phyloP scores from a whole-genome alignment of 1,140 invertebrate genomes.

The Anoplolepis gracilipes region DNA sequence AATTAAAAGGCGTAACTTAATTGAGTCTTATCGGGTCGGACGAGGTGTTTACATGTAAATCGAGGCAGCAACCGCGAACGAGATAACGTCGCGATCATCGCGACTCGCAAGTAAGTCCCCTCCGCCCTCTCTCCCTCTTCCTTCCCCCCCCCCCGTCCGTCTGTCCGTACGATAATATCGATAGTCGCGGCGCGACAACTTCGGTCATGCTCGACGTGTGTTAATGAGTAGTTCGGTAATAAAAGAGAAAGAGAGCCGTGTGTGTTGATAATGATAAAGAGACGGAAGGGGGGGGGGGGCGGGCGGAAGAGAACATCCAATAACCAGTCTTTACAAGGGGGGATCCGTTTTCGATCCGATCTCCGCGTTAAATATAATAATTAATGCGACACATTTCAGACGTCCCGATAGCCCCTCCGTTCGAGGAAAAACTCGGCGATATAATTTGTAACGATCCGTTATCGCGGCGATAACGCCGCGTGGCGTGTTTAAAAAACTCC shows the following conservation, averaged over 20 bases:
- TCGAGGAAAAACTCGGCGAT: constrained; percentile 9
- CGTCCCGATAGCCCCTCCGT: background rate
- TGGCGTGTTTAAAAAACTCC: background rate
- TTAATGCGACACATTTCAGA: background rate
- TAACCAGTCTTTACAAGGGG: constrained; percentile 13
- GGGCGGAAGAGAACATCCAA: constrained; percentile 21
- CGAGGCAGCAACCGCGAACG: constrained; percentile 57
- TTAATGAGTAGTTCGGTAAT: constrained; percentile 38
- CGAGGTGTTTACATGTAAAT: constrained; percentile 80
- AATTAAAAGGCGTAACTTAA: constrained; percentile 80
- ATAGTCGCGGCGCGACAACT: constrained; percentile 18
- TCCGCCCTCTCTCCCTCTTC: background rate
- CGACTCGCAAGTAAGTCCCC: constrained; percentile 61
- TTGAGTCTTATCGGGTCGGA: constrained; percentile 76
- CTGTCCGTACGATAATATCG: constrained; percentile 59
- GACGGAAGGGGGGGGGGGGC: constrained; percentile 9
- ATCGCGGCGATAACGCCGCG: background rate
- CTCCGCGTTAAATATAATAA: constrained; percentile 12
- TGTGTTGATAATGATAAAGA: background rate
- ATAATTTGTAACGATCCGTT: constrained; percentile 31
- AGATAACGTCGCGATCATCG: constrained; percentile 57
- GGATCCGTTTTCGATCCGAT: constrained; percentile 25
- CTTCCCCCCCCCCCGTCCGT: background rate
- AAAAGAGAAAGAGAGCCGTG: background rate
- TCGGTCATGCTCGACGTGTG: constrained; percentile 24